phyloP scores from a whole-genome alignment of 2,797 vertebrate genomes.

The Pteropus rufus region DNA sequence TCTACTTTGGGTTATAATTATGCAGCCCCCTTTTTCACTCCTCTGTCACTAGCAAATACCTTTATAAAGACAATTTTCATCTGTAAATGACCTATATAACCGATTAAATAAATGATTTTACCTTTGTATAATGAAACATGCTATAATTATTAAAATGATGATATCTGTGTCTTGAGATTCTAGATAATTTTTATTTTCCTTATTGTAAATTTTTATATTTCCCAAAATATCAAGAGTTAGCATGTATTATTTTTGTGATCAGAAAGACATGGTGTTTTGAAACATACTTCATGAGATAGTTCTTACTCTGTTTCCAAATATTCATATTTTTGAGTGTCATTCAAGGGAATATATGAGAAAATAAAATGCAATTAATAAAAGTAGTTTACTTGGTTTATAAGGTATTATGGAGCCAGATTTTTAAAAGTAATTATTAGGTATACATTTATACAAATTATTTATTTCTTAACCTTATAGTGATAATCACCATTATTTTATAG shows the following conservation, averaged over 20 bases:
- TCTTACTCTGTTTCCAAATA: neutral
- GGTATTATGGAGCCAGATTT: neutral
- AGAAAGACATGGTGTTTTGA: neutral
- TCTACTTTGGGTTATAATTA: neutral
- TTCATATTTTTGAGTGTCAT: neutral
- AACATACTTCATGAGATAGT: neutral
- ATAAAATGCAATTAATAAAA: neutral
- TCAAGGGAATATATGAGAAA: neutral
- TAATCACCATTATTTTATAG: neutral
- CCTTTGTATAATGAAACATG: neutral
- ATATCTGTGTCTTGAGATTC: neutral
- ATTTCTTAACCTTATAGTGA: neutral
- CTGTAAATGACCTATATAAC: neutral
- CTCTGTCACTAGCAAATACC: neutral
- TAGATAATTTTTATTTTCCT: constrained; percentile 11
- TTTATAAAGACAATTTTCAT: neutral
- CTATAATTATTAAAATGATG: neutral
- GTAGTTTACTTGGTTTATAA: neutral
- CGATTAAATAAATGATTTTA: neutral
- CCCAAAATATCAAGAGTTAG: neutral
- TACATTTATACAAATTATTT: neutral
- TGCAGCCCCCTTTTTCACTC: neutral
- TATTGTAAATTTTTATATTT: neutral
- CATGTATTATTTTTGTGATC: neutral
- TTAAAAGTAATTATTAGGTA: neutral